Base-by-base conservation (phyloP, 2,113 vertebrate species). In the Choloepus hoffmanni region DNA sequence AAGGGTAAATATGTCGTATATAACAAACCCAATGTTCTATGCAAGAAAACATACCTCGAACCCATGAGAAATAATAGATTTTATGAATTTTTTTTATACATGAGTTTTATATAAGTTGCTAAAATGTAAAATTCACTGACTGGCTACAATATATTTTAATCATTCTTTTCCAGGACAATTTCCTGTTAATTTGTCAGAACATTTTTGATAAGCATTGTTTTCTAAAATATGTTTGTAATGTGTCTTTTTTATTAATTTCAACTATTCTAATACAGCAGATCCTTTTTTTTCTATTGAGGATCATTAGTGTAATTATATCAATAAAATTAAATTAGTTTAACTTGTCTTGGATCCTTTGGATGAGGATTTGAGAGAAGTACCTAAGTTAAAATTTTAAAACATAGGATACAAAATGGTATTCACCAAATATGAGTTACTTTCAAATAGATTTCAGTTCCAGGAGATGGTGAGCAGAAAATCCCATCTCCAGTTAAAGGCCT, bases 41-140 rank as follows among this genome's bases (percentile, higher is more conserved):
- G 30, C 16, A 73, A 85, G 73, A 91, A 81, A 15, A 50, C 16
- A 19, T 85, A 76, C 36, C 36, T 89, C 73, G 65, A 87, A 55
- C 55, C 21, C 33, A 55, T 86, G n/a, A 40, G 23, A 88, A 96
- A 90, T 50, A 94, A 48, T 48, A 83, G 30, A 73, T 84, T 87
- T 90, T 90, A 88, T 90, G 23, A 82, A 36, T 60, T 50, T 79
- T 73, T 90, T 88, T 89, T 65, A 95, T 85, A 81, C 14, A 50
- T 91, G 30, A 72, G 3, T 83, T 95, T 89, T 93, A 70, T 70
- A 43, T 94, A 87, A 86, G 43, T 92, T 96, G 67, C 65, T 92
- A 67, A 94, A 60, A 36, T 92, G 30, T 95, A 84, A 83, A 83
- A 63, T 92, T 70, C 90, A 36, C 43, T 89, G 50, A 45, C 11